phyloP scores from a whole-genome alignment of 2,888 invertebrate species.

The Synanthedon vespiformis region DNA sequence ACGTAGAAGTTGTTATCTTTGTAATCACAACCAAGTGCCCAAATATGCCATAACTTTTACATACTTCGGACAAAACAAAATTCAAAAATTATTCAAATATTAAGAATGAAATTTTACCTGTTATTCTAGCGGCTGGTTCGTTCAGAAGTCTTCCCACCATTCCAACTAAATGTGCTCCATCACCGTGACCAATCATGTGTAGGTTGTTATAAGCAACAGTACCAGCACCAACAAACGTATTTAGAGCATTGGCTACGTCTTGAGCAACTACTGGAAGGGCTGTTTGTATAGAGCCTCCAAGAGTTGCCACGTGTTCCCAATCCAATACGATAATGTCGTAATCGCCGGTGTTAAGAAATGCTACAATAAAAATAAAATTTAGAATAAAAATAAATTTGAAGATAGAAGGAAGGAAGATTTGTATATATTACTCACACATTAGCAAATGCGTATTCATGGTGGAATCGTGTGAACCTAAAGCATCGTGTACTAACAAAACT shows the following conservation, averaged over 20 bases:
- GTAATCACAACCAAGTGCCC: too few relatives aligned
- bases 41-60: too few relatives aligned
- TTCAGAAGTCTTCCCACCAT: slow-evolving; percentile 21
- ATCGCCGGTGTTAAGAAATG: background rate
- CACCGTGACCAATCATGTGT: slow-evolving; percentile 38
- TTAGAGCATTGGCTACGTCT: slow-evolving; percentile 18
- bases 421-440: background rate
- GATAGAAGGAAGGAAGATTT: background rate
- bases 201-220: slow-evolving; percentile 10
- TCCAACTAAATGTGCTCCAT: slow-evolving; percentile 42
- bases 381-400: background rate
- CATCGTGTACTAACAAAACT: background rate
- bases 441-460: background rate
- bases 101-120: slow-evolving; percentile 21
- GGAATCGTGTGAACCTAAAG: background rate
- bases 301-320: background rate
- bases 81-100: too few relatives aligned
- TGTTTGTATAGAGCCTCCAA: background rate
- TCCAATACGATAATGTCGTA: background rate
- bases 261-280: slow-evolving; percentile 7
- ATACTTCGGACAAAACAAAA: too few relatives aligned
- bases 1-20: too few relatives aligned
- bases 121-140: slow-evolving; percentile 29
- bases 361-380: background rate
- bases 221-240: slow-evolving; percentile 6